A percentile compares a stretch with the other conserved stretches of the same genome.
Conservation (phyloP, 2,888 invertebrate species). For the Melanargia galathea region DNA sequence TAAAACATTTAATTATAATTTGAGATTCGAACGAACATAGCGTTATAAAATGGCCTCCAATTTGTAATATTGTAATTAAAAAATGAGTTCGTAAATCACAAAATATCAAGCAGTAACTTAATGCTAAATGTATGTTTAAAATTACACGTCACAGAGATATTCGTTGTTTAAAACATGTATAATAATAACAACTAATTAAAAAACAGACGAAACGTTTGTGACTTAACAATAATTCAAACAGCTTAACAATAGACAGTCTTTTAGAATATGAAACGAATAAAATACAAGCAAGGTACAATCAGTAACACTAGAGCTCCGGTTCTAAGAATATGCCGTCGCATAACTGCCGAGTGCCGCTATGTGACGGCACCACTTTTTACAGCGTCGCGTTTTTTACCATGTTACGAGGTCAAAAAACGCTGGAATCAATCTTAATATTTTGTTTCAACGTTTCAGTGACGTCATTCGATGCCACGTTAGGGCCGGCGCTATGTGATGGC, state of each 20-base stretch:
- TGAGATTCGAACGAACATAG: conserved; percentile 35
- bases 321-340: background rate
- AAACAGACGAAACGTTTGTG: conserved; percentile 75
- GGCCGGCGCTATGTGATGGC: background rate
- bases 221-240: conserved; percentile 77
- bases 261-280: conserved; percentile 66
- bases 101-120: conserved; percentile 34
- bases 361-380: background rate
- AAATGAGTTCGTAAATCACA: conserved; percentile 26
- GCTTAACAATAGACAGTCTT: conserved; percentile 81
- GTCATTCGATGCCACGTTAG: background rate
- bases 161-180: conserved; percentile 73
- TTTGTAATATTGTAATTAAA: conserved; percentile 9
- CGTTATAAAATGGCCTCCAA: conserved; percentile 20
- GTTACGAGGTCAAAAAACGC: background rate
- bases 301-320: conserved; percentile 39
- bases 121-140: conserved; percentile 31
- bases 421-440: background rate
- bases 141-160: conserved; percentile 65
- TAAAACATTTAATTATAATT: conserved; percentile 12
- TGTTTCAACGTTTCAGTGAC: background rate
- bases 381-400: background rate
- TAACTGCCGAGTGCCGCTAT: too few relatives aligned
- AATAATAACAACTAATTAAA: conserved; percentile 64
- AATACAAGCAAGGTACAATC: conserved; percentile 54